phyloP scores from a whole-genome alignment of 2,797 vertebrate genomes.

The Eidolon dupreanum region DNA sequence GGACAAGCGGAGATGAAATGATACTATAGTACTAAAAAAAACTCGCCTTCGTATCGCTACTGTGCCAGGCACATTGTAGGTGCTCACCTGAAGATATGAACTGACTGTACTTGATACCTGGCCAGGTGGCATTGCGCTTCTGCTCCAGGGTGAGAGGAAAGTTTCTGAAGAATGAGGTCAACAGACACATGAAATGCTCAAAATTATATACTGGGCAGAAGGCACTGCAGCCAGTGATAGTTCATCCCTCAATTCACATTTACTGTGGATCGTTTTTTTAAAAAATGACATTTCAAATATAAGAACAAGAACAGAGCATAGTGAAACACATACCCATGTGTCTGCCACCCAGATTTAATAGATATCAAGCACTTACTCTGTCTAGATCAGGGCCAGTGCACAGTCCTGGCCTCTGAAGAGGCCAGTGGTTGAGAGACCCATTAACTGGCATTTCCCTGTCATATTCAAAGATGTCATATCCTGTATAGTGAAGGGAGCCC shows the following conservation, averaged over 20 bases:
- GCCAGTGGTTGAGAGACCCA: not conserved
- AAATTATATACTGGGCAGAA: fast-evolving
- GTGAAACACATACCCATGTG: not conserved
- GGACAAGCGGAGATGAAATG: not conserved
- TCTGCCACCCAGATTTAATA: not conserved
- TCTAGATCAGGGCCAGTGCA: not conserved
- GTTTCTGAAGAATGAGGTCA: not conserved
- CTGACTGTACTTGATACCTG: not conserved
- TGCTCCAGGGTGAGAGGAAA: not conserved
- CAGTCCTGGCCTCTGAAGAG: not conserved
- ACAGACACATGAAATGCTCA: not conserved
- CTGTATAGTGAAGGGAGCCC: not conserved
- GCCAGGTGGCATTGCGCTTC: not conserved
- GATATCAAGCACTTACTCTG: not conserved
- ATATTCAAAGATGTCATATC: not conserved
- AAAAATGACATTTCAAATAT: not conserved
- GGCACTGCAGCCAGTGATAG: fast-evolving
- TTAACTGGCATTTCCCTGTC: not conserved
- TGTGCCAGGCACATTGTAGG: fast-evolving
- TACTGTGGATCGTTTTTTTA: not conserved
- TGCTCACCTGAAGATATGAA: not conserved
- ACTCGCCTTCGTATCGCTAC: fast-evolving
- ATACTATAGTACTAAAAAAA: not conserved
- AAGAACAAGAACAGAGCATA: not conserved
- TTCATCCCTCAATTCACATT: not conserved